Evolutionary conservation across 2,113 vertebrate genomes (phyloP), one percentile per base, ranked within the genome.

Genomic region (Accipiter virgatus): DNA sequence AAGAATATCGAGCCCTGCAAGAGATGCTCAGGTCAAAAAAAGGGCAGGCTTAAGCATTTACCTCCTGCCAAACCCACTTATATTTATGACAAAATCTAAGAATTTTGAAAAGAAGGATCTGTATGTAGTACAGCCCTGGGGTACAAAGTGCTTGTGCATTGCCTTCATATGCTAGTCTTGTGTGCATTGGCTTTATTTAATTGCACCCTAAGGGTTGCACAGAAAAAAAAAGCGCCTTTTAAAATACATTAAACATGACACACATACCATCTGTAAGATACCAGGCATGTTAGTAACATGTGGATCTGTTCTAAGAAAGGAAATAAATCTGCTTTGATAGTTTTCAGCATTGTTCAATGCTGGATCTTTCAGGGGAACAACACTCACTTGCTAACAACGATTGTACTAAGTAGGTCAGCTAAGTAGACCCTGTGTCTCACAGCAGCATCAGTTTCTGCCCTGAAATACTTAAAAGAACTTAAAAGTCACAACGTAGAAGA

Each of bases 351-450:
- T 95, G 53, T 84, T 92, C 48, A 65, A 9, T 1, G 0, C 61
- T 61, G 38, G 43, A 71, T 70, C 67, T 92, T 95, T 86, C 59
- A 65, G n/a, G 47, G 42, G 20, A 86, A 3, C 52, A 80, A 27
- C 47, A 53, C 20, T 88, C 32, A 40, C 15, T 70, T 59, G 34
- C 58, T 93, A 59, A 56, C 18, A 62, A 42, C 1, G 9, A 71
- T 87, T 87, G 55, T 56, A 81, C 22, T 81, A 95, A 94, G 66
- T 86, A 93, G 95, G 95, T 96, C 95, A 95, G 45, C 59, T 45
- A 43, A 71, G 52, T 21, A 90, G 47, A 56, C 42, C 34, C 13
- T n/a, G 29, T 63, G 63, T 83, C 88, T 78, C 59, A 86, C 36
- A 88, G 68, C 56, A 92, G 16, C 86, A 58, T 82, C 4, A 1